Conservation (phyloP, 2,888 invertebrate species). For the Labia minor region DNA sequence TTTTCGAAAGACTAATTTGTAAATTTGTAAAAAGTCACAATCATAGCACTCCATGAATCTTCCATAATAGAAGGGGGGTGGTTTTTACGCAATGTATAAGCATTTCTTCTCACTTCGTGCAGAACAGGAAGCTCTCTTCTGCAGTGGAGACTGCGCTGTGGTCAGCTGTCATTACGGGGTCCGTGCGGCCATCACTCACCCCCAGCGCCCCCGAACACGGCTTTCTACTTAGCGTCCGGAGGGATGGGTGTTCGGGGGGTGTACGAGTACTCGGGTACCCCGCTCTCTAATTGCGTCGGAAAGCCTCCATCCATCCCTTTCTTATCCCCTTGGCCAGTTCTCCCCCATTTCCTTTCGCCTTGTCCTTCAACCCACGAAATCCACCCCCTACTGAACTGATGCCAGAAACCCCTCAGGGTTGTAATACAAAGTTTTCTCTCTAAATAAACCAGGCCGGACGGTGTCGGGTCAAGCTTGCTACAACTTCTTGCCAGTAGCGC, state of each 20-base stretch:
- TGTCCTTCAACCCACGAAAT: slow-evolving; percentile 13
- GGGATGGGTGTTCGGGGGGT: slow-evolving; percentile 13
- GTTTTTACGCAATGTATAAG: background rate
- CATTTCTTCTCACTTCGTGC: background rate
- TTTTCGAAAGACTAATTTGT: background rate
- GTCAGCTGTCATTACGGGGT: slow-evolving; percentile 32
- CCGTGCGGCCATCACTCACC: slow-evolving; percentile 41
- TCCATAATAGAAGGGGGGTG: too few relatives aligned
- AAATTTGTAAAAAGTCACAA: background rate
- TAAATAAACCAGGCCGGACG: slow-evolving; percentile 20
- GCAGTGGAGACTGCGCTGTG: slow-evolving; percentile 14
- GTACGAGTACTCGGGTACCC: background rate
- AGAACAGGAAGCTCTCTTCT: background rate
- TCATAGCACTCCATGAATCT: background rate
- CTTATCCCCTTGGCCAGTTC: slow-evolving; percentile 14
- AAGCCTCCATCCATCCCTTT: slow-evolving; percentile 29
- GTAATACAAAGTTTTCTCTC: slow-evolving; percentile 22
- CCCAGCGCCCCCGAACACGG: slow-evolving; percentile 37
- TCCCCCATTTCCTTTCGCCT: background rate
- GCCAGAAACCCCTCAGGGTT: slow-evolving; percentile 14
- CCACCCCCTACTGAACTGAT: slow-evolving; percentile 13
- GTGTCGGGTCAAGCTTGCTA: slow-evolving; percentile 9
- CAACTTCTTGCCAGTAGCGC: slow-evolving; percentile 14
- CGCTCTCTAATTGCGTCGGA: slow-evolving; percentile 37
- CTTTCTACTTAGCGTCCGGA: slow-evolving; percentile 40